Base-by-base conservation (phyloP, 2,797 vertebrate species). In the Erpetoichthys calabaricus region DNA sequence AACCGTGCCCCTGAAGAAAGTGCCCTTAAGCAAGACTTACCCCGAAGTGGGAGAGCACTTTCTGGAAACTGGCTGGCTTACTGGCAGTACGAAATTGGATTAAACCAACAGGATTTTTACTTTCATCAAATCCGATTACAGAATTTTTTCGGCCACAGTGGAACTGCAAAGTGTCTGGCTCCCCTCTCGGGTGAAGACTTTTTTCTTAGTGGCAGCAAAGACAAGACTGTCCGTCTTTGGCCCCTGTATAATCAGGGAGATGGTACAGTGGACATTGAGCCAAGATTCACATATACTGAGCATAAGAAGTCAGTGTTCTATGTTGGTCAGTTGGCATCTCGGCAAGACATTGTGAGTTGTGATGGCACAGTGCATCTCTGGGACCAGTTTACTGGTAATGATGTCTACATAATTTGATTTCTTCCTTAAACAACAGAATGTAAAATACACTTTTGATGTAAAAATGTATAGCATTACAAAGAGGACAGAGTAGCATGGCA, bases 1-100 rank as follows among this genome's bases (percentile, higher is more conserved):
- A 69, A 79, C 51, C 64, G 71, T 0, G 72, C 71, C 25, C 72
- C 66, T 0, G 90, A 94, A 62, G 92, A 94, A 65, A 86, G 86
- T 0, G 71, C 83, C 1, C 82, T 97, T 63, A 98, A 95, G 75
- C 91, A 89, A 42, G 94, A 98, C 42, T 88, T 98, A n/a, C 87
- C 88, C 0, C 89, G 87, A 66, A 92, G 91, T 4, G 69, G 81
- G 44, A 91, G 92, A 4, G 82, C 87, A 55, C 80, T 99, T 53
- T 92, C 91, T 45, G 95, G 96, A 50, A 99, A 99, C 83, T 99
- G 96, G 96, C 75, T 99, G 73, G 96, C 96, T 0, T 95, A 98
- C 71, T 98, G 96, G 96, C 96, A 98, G 69, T 94, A 97, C 0
- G 95, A 99, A 80, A 97, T 99, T 0, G 94, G 95, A 2, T 86